Conservation (phyloP, 2,113 vertebrate genomes). For the Limanda limanda region DNA sequence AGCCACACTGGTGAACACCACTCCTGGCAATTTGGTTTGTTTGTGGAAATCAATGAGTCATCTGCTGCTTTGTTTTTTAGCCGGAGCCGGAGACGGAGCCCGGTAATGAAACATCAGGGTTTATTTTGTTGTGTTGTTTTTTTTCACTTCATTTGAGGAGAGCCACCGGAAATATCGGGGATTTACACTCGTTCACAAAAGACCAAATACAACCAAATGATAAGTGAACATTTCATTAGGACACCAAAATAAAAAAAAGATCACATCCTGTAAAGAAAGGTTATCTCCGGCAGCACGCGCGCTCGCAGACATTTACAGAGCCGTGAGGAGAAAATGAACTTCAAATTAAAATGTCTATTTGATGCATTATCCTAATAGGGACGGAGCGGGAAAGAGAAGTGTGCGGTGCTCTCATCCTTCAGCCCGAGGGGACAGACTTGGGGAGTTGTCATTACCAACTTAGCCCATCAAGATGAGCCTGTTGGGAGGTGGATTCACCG, state of each 20-base stretch:
- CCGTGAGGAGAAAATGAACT: constrained; percentile 82
- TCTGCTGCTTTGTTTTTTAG: constrained; percentile 56
- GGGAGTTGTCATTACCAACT: constrained; percentile 80
- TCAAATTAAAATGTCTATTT: constrained; percentile 83
- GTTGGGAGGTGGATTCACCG: constrained; percentile 74
- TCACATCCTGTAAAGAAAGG: constrained; percentile 66
- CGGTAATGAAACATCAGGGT: constrained; percentile 35
- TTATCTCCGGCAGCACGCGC: constrained; percentile 60
- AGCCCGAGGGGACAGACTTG: constrained; percentile 78
- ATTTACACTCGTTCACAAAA: constrained; percentile 19
- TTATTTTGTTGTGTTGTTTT: constrained; percentile 4
- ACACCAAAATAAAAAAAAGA: constrained; percentile 64
- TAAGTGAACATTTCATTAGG: constrained; percentile 55
- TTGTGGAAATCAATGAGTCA: constrained; percentile 79
- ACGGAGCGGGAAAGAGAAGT: constrained; percentile 72
- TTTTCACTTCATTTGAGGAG: constrained; percentile 27
- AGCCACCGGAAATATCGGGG: background rate
- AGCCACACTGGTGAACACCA: constrained; percentile 58
- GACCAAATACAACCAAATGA: constrained; percentile 44
- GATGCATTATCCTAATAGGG: constrained; percentile 80
- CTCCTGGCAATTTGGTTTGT: constrained; percentile 71
- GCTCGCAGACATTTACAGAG: constrained; percentile 75
- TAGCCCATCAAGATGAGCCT: constrained; percentile 75
- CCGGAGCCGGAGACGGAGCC: constrained; percentile 43
- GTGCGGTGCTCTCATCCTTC: constrained; percentile 64